phyloP scores from a whole-genome alignment of 23 tunicate genomes.

The Trididemnum nubilum region DNA sequence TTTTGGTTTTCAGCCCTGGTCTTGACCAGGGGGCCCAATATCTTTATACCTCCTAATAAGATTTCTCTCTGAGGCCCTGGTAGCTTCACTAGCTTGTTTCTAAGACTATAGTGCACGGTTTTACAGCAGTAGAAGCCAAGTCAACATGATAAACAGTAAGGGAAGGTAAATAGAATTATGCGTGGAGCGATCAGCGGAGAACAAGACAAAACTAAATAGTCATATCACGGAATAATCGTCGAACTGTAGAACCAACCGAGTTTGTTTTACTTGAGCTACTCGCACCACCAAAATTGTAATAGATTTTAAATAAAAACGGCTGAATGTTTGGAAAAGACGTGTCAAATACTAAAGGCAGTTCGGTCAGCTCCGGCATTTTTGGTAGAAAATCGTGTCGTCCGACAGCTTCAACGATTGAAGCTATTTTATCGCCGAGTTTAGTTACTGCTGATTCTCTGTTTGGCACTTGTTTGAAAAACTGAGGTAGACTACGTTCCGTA shows the following conservation, averaged over 20 bases:
- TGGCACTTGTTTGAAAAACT: conserved; percentile 41
- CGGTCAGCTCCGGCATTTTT: conserved; percentile 68
- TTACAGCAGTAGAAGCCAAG: no score
- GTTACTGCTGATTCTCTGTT: conserved; percentile 49
- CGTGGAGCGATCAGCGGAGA: no score
- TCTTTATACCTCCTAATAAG: no score
- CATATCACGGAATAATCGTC: conserved; percentile 55
- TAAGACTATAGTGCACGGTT: no score
- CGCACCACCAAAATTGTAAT: conserved; percentile 47
- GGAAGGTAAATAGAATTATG: no score
- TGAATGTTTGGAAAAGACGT: conserved; percentile 72
- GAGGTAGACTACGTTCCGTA: conserved; percentile 47
- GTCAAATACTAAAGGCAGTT: conserved; percentile 71
- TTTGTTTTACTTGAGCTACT: conserved; percentile 13
- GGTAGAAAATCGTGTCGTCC: conserved; percentile 79
- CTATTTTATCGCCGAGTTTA: conserved; percentile 54
- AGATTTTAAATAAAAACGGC: conserved; percentile 76
- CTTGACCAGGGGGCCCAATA: no score
- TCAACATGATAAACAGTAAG: no score
- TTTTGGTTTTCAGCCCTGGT: no score
- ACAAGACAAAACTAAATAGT: neutral
- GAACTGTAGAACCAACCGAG: conserved; percentile 75
- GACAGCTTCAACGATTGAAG: conserved; percentile 73
- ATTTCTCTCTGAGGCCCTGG: no score
- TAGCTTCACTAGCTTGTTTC: no score